Evolutionary conservation across 2,888 invertebrate genomes (phyloP), one percentile per base, ranked within the genome.

Genomic region (Trissolcus japonicus): DNA sequence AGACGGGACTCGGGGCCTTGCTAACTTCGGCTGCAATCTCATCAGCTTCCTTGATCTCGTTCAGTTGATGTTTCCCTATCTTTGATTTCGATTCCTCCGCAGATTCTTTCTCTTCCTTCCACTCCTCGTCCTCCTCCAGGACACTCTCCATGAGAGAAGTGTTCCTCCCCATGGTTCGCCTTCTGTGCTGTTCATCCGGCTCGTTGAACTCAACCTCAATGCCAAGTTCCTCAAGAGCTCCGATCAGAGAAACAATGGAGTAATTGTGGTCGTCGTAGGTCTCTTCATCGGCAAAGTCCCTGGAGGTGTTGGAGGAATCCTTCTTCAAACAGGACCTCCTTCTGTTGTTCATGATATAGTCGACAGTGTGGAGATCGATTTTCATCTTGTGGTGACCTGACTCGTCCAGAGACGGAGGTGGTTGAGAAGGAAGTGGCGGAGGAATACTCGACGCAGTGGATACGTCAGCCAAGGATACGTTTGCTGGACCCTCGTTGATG

Each of bases 221-320:
- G n/a, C 77, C 77, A 4, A 72, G 9, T 56, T 77, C 72, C 2
- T 77, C 54, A 2, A 77, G 41, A 2, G 77, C 72, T 46, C 72
- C 72, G 46, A 72, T 72, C 13, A 77, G 11, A 0, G 76, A 67
- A 13, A 48, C 40, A 2, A 77, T 54, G 0, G 71, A 60, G 51
- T 46, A 57, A 19, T 75, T 68, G 7, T 16, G 17, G 4, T 68
- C 65, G 41, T 68, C 62, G n/a, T 6, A 1, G 14, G 1, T 63
- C 9, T 65, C 61, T 4, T 62, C 62, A 9, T 69, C 62, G 6
- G 46, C 51, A 6, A 43, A 25, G 7, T 71, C 62, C 21, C 9
- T 61, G 7, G 61, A 69, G 17, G 6, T 25, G 29, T 66, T 48
- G 4, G 13, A 13, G 9, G 11, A 1, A 16, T 73, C 50, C 11